Evolutionary conservation across 37 sponge, comb jelly and placozoan genomes (phyloP).

Genomic region (Tethya wilhelma): DNA sequence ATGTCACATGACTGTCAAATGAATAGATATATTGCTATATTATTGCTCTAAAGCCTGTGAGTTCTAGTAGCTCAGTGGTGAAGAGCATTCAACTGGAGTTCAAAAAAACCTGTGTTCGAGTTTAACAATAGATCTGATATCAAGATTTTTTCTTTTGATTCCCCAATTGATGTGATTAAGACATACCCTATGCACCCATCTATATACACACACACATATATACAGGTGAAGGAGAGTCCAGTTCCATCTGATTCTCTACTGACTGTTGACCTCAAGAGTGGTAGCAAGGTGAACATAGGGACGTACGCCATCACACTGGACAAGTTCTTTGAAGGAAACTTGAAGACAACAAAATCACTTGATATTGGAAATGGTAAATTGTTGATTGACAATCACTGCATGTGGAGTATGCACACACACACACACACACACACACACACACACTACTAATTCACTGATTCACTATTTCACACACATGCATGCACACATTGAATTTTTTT

Average conservation of each 20-base stretch:
- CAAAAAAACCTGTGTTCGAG: too few relatives aligned
- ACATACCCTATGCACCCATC: too few relatives aligned
- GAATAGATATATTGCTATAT: too few relatives aligned
- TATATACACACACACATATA: too few relatives aligned
- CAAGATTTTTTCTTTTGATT: too few relatives aligned
- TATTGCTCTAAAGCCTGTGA: too few relatives aligned
- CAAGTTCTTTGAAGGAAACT: conserved; percentile 67
- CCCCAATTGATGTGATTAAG: too few relatives aligned
- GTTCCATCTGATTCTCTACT: conserved; percentile 52
- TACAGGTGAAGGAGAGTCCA: conserved; percentile 61
- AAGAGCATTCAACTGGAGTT: too few relatives aligned
- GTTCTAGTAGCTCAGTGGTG: too few relatives aligned
- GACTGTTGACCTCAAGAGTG: conserved; percentile 73
- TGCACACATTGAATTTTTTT: not conserved
- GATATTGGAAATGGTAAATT: conserved; percentile 69
- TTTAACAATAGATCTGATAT: too few relatives aligned
- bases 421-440: conserved; percentile 10
- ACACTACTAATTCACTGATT: not conserved
- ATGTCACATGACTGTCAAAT: too few relatives aligned
- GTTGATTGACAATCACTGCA: not conserved
- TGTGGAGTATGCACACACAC: not conserved
- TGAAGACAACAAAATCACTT: conserved; percentile 34
- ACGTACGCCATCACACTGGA: conserved; percentile 65
- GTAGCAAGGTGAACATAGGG: conserved; percentile 53
- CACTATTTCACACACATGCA: not conserved